Percentiles rank a stretch among this genome's conserved stretches.
Conservation (phyloP, 1,140 invertebrate genomes). For the Papilio helenus region DNA sequence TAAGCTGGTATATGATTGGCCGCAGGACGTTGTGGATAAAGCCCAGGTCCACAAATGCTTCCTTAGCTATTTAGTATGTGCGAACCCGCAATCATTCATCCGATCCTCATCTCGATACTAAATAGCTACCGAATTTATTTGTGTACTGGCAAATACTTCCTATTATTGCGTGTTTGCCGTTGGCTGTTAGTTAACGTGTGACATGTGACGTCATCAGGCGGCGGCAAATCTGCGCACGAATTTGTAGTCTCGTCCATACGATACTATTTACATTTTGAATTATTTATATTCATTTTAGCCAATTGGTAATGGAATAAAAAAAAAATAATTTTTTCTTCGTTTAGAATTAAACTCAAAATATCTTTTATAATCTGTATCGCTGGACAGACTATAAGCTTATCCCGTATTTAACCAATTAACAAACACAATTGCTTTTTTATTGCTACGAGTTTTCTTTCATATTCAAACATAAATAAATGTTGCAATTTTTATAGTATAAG, state of each 20-base stretch:
- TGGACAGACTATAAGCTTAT: slow-evolving; percentile 11
- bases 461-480: not conserved
- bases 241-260: too few species aligned
- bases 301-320: too few species aligned
- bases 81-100: slow-evolving; percentile 58
- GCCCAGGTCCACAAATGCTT: slow-evolving; percentile 68
- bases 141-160: slow-evolving; percentile 30
- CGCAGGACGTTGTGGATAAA: slow-evolving; percentile 64
- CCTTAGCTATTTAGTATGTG: slow-evolving; percentile 71
- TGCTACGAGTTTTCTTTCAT: not conserved
- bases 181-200: too few species aligned
- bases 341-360: not conserved
- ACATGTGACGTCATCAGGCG: too few species aligned
- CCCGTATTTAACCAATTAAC: not conserved
- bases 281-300: too few species aligned
- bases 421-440: not conserved
- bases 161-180: not conserved
- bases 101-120: slow-evolving; percentile 64
- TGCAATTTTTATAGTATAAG: not conserved
- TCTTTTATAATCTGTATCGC: not conserved
- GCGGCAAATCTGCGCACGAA: too few species aligned
- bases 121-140: slow-evolving; percentile 65
- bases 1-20: slow-evolving; percentile 68
- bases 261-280: too few species aligned
- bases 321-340: not conserved